These are phyloP conservation scores for Nothoprocta pentlandii DNA, from an alignment of 2,113 vertebrate genomes.

Conservation along the genomic window DNA sequence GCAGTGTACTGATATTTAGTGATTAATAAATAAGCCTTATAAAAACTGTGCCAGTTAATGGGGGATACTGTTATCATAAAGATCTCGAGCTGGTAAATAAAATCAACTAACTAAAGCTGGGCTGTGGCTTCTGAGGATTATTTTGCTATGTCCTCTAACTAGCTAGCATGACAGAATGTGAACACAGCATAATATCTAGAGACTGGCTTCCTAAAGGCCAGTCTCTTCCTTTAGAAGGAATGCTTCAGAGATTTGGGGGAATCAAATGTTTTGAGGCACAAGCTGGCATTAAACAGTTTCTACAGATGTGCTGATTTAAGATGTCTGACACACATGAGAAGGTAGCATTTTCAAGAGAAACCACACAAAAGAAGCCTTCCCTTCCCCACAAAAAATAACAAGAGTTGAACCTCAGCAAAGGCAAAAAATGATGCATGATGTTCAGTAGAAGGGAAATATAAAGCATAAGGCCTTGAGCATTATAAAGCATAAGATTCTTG, in stretches of 20 bases:
- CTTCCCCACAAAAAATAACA: no score
- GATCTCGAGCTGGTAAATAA: no score
- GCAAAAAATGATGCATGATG: not conserved
- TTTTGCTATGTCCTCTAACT: no score
- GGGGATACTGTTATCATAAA: no score
- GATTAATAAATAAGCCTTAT: no score
- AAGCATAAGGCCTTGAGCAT: not conserved
- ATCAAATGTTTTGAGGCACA: accelerated
- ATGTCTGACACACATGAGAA: not conserved
- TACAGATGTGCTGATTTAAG: not conserved
- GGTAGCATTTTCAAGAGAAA: not conserved
- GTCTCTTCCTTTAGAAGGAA: not conserved
- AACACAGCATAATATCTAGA: not conserved
- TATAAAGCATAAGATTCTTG: not conserved
- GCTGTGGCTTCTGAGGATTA: no score
- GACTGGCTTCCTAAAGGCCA: not conserved
- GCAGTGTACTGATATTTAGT: no score
- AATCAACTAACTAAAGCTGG: no score
- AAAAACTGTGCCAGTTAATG: no score
- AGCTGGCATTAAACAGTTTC: not conserved
- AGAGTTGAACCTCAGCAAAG: not conserved
- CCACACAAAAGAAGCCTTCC: no score
- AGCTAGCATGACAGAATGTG: no score
- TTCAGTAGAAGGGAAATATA: no score
- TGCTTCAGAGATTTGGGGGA: not conserved